These are phyloP conservation scores for Alces alces DNA, from an alignment of 2,113 vertebrate genomes.

Conservation along the genomic window DNA sequence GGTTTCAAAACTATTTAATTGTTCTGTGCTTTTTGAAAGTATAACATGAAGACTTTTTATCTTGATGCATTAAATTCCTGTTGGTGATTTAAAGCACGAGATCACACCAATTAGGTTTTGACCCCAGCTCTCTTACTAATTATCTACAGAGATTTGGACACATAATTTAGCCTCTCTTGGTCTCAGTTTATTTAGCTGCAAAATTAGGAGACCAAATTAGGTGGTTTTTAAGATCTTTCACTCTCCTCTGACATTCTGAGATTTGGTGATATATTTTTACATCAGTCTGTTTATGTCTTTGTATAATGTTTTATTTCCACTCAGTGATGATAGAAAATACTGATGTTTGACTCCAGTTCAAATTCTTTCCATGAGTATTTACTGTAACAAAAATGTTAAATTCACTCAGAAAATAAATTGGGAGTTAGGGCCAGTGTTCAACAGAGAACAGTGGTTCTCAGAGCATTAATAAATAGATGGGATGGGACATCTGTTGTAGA, in stretches of 20 bases:
- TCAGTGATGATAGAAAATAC: background rate
- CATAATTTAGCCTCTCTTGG: background rate
- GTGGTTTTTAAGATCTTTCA: background rate
- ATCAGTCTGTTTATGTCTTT: background rate
- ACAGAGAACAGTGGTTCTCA: background rate
- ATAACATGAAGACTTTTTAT: background rate
- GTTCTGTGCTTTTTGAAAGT: constrained; percentile 6
- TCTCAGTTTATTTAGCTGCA: constrained; percentile 29
- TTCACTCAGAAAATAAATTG: constrained; percentile 34
- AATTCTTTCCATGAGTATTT: constrained; percentile 22
- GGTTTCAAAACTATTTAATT: constrained; percentile 2
- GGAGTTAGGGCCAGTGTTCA: background rate
- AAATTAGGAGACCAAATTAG: background rate
- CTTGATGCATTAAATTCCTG: background rate
- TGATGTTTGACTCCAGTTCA: background rate
- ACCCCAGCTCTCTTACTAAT: background rate
- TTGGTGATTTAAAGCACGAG: constrained; percentile 26
- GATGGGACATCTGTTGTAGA: background rate
- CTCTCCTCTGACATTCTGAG: background rate
- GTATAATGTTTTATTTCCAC: background rate
- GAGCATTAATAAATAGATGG: background rate
- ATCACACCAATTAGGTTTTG: background rate
- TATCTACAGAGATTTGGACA: background rate
- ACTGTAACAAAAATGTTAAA: constrained; percentile 2
- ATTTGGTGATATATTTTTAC: background rate